Percentiles rank a stretch among this genome's conserved stretches.
phyloP scores from a whole-genome alignment of 2,797 vertebrate genomes.

The Botia kubotai region DNA sequence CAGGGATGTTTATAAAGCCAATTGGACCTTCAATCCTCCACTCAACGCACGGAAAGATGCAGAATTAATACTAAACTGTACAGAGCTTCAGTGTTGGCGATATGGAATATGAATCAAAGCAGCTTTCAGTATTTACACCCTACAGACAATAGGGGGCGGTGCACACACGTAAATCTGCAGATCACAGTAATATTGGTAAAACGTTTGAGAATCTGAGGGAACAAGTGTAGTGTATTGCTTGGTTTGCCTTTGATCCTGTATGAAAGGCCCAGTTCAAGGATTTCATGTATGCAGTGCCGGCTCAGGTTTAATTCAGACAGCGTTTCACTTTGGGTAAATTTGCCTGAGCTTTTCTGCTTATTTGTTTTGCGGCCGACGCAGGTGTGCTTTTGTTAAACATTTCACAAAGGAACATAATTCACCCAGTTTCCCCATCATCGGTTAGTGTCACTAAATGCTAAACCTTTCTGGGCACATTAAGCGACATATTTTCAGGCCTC shows the following conservation, averaged over 20 bases:
- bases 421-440: not conserved
- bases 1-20: not conserved
- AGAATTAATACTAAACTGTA: slow-evolving; percentile 33
- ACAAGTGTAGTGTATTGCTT: slow-evolving; percentile 41
- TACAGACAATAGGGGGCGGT: slow-evolving; percentile 25
- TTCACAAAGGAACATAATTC: slow-evolving; percentile 25
- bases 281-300: not conserved
- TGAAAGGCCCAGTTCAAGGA: not conserved
- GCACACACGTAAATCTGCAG: not conserved
- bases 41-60: not conserved
- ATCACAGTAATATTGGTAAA: not conserved
- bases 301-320: not conserved
- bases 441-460: slow-evolving; percentile 32
- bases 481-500: not conserved
- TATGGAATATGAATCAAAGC: not conserved
- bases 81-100: not conserved
- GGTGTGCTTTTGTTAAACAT: slow-evolving; percentile 45
- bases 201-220: slow-evolving; percentile 61
- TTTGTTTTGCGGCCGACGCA: slow-evolving; percentile 45
- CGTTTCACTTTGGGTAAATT: slow-evolving; percentile 44
- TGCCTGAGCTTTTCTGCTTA: slow-evolving; percentile 41
- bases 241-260: slow-evolving; percentile 6
- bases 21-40: not conserved
- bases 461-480: slow-evolving; percentile 8
- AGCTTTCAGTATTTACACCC: slow-evolving; percentile 30